Evolutionary conservation across 2,797 vertebrate genomes (phyloP), one percentile per base, ranked within the genome.

Genomic region (Chanos chanos): DNA sequence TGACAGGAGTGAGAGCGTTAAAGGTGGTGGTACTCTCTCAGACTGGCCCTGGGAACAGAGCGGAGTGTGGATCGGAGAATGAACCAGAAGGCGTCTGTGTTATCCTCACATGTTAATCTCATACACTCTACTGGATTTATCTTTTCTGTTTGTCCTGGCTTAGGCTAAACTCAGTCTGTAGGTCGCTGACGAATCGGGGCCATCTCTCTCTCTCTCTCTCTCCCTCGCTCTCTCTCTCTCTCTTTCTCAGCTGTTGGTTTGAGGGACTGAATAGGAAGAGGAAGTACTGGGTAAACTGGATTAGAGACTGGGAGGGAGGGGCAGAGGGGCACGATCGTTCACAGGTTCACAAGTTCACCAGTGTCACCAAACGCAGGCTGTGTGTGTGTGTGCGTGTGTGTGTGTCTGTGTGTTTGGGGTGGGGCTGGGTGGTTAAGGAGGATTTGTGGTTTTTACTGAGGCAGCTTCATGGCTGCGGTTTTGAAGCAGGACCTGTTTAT

Each of bases 41-140:
- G n/a, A n/a, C n/a, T n/a, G n/a, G n/a, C n/a, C n/a, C n/a, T n/a
- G n/a, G n/a, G n/a, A n/a, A 58, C 12, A 13, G 28, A 8, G 18
- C 7, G 13, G 22, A 16, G 41, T 22, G 22, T 34, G 43, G 21
- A 21, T n/a, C 25, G n/a, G 10, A n/a, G 18, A 41, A 44, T 36
- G 33, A 27, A 45, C 51, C 15, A 7, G 0, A 24, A 31, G 82
- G 73, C 77, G 78, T 82, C 68, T 64, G 48, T 52, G 72, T 85
- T 83, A 86, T 85, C 83, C 87, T 76, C 80, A 83, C 79, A 83
- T 85, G 85, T 86, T 89, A 87, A 89, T 89, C 87, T 85, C 68
- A 71, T 81, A 79, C 83, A 77, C 81, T 77, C 67, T 73, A 61
- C 78, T n/a, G 84, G 86, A 89, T 88, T 89, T 87, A 84, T 78